Evolutionary conservation across 2,888 invertebrate genomes (phyloP).

Genomic region (Chaitophorus viminalis): DNA sequence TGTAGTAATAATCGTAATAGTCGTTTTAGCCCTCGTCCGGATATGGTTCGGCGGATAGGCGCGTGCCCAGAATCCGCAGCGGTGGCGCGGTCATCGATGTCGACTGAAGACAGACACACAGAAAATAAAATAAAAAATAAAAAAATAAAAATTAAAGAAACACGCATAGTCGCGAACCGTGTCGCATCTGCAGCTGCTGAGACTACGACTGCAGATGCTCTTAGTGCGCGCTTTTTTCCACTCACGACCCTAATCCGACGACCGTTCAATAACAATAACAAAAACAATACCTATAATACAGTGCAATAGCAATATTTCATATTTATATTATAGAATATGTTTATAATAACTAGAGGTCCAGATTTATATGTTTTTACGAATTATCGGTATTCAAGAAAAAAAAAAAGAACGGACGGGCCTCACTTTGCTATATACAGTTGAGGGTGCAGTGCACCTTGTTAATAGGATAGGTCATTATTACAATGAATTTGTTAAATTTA

Average conservation of each 20-base stretch:
- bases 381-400: too few species aligned
- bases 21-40: slow-evolving; percentile 27
- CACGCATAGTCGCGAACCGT: slow-evolving; percentile 29
- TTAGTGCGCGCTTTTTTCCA: slow-evolving; percentile 21
- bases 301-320: too few species aligned
- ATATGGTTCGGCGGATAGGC: slow-evolving; percentile 54
- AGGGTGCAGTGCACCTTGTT: too few species aligned
- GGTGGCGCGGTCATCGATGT: neutral
- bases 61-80: slow-evolving; percentile 61
- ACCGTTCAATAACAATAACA: neutral
- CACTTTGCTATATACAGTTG: too few species aligned
- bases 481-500: too few species aligned
- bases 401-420: too few species aligned
- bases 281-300: too few species aligned
- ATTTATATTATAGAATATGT: too few species aligned
- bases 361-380: too few species aligned
- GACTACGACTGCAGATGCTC: slow-evolving; percentile 36
- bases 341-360: too few species aligned
- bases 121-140: neutral
- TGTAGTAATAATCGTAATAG: too few species aligned
- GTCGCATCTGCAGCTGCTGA: slow-evolving; percentile 38
- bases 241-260: slow-evolving; percentile 32
- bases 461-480: too few species aligned
- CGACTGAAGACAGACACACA: slow-evolving; percentile 1
- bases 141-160: neutral